These are phyloP conservation scores for Microctenopoma stevenorrisi DNA, from an alignment of 2,797 vertebrate genomes.

Conservation along the genomic window DNA sequence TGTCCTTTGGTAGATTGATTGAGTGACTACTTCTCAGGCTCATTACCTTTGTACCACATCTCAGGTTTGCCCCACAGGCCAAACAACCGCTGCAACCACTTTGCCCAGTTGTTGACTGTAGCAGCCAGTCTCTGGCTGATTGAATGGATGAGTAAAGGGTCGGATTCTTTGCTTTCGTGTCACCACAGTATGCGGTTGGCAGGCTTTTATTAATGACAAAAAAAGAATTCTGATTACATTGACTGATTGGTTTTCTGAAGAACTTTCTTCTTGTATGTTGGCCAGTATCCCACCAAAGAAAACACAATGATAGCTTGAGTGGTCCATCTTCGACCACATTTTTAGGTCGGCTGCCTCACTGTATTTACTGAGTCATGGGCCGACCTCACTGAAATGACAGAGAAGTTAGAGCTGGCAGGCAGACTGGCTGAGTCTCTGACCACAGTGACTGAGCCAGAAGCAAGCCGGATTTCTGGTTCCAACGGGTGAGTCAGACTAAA, in stretches of 20 bases:
- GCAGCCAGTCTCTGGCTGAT: constrained; percentile 32
- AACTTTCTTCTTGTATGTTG: constrained; percentile 25
- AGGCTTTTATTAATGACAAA: constrained; percentile 35
- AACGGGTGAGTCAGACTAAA: constrained; percentile 61
- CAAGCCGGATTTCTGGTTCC: constrained; percentile 45
- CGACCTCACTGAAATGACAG: constrained; percentile 55
- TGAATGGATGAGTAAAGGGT: constrained; percentile 47
- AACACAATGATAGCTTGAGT: constrained; percentile 27
- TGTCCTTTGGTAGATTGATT: constrained; percentile 7
- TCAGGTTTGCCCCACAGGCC: constrained; percentile 10
- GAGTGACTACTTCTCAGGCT: background rate
- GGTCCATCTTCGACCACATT: constrained; percentile 36
- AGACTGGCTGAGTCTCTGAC: constrained; percentile 50
- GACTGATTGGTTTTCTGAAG: constrained; percentile 1
- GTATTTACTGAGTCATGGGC: constrained; percentile 49
- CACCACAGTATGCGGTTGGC: constrained; percentile 13
- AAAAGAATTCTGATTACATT: constrained; percentile 22
- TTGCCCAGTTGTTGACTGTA: constrained; percentile 33
- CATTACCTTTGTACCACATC: constrained; percentile 32
- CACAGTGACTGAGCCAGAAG: constrained; percentile 58
- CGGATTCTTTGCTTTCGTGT: constrained; percentile 23
- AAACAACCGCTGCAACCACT: background rate
- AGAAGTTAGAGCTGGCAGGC: constrained; percentile 40
- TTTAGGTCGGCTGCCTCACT: constrained; percentile 32
- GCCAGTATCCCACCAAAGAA: constrained; percentile 32